Percentiles rank a stretch among this genome's conserved stretches.
These are phyloP conservation scores for Apodemus speciosus DNA, from an alignment of 2,113 vertebrate species.

Conservation along the genomic window DNA sequence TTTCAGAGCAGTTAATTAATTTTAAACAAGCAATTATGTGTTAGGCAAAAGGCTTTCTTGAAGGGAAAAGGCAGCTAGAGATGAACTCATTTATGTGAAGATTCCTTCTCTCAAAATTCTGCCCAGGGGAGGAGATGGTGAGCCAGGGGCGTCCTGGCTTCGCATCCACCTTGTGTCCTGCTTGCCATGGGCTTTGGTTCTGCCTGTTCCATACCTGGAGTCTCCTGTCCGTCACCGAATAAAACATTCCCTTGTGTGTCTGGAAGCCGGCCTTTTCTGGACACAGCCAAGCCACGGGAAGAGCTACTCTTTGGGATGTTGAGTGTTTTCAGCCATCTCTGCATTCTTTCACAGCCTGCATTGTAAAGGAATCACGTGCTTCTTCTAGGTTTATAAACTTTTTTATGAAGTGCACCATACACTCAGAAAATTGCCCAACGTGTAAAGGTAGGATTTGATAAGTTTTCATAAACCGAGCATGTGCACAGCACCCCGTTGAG, in stretches of 20 bases:
- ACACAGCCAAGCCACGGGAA: rapidly evolving
- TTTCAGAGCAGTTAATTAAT: conserved; percentile 47
- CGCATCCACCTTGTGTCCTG: rapidly evolving
- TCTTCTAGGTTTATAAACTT: neutral
- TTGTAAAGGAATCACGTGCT: neutral
- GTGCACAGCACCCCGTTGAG: neutral
- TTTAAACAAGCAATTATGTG: conserved; percentile 7
- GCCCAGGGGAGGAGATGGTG: neutral
- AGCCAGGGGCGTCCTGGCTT: neutral
- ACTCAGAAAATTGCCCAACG: neutral
- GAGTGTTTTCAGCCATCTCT: neutral
- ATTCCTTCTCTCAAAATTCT: too few relatives aligned
- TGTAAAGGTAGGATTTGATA: neutral
- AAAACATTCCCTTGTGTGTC: rapidly evolving
- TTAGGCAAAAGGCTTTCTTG: neutral
- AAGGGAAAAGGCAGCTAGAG: neutral
- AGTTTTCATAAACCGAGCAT: neutral
- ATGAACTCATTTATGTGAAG: neutral
- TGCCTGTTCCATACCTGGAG: neutral
- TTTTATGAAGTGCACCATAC: neutral
- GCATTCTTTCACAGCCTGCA: neutral
- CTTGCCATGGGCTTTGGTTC: neutral
- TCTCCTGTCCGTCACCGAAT: neutral
- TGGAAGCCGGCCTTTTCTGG: rapidly evolving
- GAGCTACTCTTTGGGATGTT: neutral